Evolutionary conservation across 2,888 invertebrate genomes (phyloP).

Genomic region (Itoplectis maculator): DNA sequence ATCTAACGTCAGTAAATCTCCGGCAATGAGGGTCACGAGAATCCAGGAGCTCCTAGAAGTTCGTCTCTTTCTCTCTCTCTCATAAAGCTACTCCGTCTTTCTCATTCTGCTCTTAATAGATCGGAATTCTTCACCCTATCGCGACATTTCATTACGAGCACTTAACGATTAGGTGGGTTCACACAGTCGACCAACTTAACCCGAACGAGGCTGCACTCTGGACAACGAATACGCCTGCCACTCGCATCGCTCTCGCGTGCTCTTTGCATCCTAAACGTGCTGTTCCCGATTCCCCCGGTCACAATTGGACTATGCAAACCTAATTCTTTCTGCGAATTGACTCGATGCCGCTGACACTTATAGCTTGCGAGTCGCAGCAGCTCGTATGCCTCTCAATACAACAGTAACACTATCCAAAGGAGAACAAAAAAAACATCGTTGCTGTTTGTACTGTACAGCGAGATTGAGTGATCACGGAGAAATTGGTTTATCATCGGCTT

Average conservation of each 20-base stretch:
- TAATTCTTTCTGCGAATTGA: conserved; percentile 55
- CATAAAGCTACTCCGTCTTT: conserved; percentile 40
- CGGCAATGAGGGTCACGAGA: conserved; percentile 9
- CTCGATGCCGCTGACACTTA: conserved; percentile 22
- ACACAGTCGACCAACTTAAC: conserved; percentile 62
- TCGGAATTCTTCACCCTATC: conserved; percentile 71
- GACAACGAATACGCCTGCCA: conserved; percentile 39
- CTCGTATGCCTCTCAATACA: neutral
- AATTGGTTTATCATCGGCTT: conserved; percentile 67
- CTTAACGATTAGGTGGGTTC: conserved; percentile 68
- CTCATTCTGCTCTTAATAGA: conserved; percentile 61
- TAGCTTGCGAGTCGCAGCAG: conserved; percentile 8
- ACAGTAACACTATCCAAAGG: neutral
- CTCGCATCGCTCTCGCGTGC: conserved; percentile 43
- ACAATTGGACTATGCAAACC: conserved; percentile 54
- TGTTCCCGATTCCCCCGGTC: conserved; percentile 25
- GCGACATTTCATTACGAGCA: conserved; percentile 72
- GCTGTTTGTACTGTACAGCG: neutral
- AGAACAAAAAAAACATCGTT: neutral
- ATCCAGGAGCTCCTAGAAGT: conserved; percentile 28
- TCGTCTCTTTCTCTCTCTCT: conserved; percentile 6
- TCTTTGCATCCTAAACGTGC: conserved; percentile 21
- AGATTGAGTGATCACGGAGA: neutral
- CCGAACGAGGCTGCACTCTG: conserved; percentile 53
- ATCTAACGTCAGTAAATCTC: conserved; percentile 31